Conservation (phyloP, 2,888 invertebrate species). For the Orthonychiurus folsomi region DNA sequence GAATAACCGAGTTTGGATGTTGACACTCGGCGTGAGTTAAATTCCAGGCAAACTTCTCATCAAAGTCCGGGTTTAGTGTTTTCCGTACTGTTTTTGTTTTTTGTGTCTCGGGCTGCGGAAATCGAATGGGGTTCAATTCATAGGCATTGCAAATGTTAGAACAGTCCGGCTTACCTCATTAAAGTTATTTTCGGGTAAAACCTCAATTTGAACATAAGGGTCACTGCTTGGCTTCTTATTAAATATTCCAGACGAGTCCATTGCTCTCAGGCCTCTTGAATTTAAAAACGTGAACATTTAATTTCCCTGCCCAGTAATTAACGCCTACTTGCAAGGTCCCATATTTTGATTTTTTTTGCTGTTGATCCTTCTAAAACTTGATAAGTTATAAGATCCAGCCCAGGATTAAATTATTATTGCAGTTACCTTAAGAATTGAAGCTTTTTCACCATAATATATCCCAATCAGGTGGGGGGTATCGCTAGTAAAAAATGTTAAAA, state of each 20-base stretch:
- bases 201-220: slow-evolving; percentile 30
- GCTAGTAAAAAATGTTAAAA: slow-evolving; percentile 21
- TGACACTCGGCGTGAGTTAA: slow-evolving; percentile 20
- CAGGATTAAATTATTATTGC: too few relatives aligned
- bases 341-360: too few relatives aligned
- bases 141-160: background rate
- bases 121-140: background rate
- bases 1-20: slow-evolving; percentile 20
- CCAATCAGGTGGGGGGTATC: slow-evolving; percentile 26
- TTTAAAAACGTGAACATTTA: slow-evolving; percentile 30
- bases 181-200: background rate
- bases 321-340: slow-evolving; percentile 28
- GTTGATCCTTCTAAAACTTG: too few relatives aligned
- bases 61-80: slow-evolving; percentile 31
- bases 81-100: slow-evolving; percentile 22
- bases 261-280: background rate
- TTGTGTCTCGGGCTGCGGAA: background rate
- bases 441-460: slow-evolving; percentile 23
- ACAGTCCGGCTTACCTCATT: background rate
- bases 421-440: too few relatives aligned
- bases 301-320: slow-evolving; percentile 25
- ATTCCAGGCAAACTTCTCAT: slow-evolving; percentile 33
- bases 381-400: too few relatives aligned
- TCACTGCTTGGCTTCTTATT: slow-evolving; percentile 25
- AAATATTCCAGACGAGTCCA: background rate